Conservation (phyloP, 2,113 vertebrate genomes). For the Sceloporus tristichus region DNA sequence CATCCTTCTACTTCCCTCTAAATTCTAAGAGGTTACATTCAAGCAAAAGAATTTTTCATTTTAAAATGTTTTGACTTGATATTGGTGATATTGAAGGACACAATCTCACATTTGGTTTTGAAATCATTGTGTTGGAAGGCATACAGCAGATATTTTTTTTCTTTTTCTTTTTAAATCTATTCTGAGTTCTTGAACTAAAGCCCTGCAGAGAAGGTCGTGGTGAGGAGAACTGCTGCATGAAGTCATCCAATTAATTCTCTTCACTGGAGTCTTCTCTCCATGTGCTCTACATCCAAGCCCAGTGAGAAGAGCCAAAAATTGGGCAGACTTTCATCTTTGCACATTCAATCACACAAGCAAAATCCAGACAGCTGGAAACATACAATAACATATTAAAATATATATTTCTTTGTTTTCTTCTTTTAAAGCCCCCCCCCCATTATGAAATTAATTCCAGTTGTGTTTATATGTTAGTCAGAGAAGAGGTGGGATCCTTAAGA, state of each 20-base stretch:
- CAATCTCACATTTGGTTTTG: not conserved
- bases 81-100: not conserved
- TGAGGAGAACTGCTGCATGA: not conserved
- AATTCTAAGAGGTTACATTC: not conserved
- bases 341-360: conserved; percentile 5
- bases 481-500: no score
- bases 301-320: not conserved
- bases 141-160: no score
- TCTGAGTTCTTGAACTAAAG: not conserved
- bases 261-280: not conserved
- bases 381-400: conserved; percentile 15
- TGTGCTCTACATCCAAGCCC: not conserved
- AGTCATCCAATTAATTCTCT: not conserved
- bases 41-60: not conserved
- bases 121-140: not conserved
- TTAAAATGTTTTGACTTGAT: not conserved
- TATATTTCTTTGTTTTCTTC: not conserved
- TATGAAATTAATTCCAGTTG: conserved; percentile 15
- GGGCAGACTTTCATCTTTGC: not conserved
- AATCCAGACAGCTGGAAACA: not conserved
- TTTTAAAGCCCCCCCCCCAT: no score
- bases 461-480: not conserved
- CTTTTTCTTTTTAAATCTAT: not conserved
- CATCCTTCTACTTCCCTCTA: not conserved
- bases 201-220: not conserved